These are phyloP conservation scores for Ditylenchus dipsaci DNA, from an alignment of 1,140 invertebrate genomes.

Conservation along the genomic window DNA sequence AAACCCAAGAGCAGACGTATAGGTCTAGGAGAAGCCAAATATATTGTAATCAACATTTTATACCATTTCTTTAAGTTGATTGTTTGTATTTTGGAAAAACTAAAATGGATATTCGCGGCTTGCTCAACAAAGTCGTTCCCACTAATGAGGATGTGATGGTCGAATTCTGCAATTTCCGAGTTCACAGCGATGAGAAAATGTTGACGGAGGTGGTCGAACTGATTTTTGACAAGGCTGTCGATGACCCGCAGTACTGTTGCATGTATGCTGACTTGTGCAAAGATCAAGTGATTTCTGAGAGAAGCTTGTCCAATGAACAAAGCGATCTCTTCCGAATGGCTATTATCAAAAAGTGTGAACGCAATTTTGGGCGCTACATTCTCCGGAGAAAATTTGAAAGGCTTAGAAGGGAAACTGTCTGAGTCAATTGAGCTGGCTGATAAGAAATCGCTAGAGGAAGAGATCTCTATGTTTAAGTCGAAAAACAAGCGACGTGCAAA, in stretches of 20 bases:
- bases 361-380: conserved; percentile 34
- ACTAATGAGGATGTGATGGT: conserved; percentile 36
- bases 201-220: conserved; percentile 22
- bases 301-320: neutral
- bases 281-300: conserved; percentile 34
- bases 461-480: neutral
- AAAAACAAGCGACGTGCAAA: neutral
- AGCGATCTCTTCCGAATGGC: conserved; percentile 9
- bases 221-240: conserved; percentile 56
- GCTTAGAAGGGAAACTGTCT: conserved; percentile 8
- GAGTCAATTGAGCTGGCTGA: conserved; percentile 2
- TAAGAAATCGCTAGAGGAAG: neutral
- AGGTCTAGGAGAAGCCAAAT: no score
- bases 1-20: neutral
- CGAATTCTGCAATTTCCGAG: conserved; percentile 43
- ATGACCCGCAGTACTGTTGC: conserved; percentile 54
- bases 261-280: conserved; percentile 53
- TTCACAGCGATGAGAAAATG: conserved; percentile 27
- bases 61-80: no score
- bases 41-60: no score
- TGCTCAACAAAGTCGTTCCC: conserved; percentile 55
- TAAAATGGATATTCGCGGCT: conserved; percentile 42
- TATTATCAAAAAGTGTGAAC: conserved; percentile 34
- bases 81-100: conserved; percentile 13
- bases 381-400: conserved; percentile 20